Percentiles rank a stretch among this genome's conserved stretches.
Evolutionary conservation across 1,140 invertebrate genomes (phyloP).

Genomic region (Telenomus remus): DNA sequence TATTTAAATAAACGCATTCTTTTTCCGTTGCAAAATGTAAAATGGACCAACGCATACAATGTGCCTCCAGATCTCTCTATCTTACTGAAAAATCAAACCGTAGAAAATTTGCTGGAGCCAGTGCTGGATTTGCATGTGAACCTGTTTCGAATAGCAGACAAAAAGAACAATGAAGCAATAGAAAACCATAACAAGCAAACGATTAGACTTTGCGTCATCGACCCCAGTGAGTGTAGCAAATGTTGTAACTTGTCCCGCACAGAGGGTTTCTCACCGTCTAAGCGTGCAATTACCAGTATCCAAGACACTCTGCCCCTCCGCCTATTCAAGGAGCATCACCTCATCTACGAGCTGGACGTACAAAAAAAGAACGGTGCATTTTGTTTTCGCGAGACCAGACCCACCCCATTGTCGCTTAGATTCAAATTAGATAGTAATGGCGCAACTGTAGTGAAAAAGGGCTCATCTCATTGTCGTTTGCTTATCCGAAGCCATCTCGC

Average conservation of each 20-base stretch:
- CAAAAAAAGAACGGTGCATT: slow-evolving; percentile 18
- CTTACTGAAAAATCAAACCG: too few relatives aligned
- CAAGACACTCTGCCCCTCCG: slow-evolving; percentile 3
- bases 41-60: too few relatives aligned
- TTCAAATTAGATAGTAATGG: slow-evolving; percentile 53
- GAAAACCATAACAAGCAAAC: slow-evolving; percentile 1
- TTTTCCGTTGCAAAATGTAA: too few relatives aligned
- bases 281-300: slow-evolving; percentile 47
- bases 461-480: slow-evolving; percentile 21
- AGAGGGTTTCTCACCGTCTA: slow-evolving; percentile 35
- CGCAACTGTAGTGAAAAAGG: slow-evolving; percentile 10
- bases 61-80: too few relatives aligned
- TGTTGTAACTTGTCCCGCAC: neutral
- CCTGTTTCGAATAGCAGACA: neutral
- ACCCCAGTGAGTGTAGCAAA: neutral
- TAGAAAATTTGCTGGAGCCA: too few relatives aligned
- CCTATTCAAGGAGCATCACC: slow-evolving; percentile 22
- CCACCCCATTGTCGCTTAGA: slow-evolving; percentile 37
- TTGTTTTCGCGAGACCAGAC: slow-evolving; percentile 37
- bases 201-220: neutral
- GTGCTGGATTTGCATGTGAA: too few relatives aligned
- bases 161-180: neutral
- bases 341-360: slow-evolving; percentile 19
- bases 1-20: neutral
- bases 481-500: slow-evolving; percentile 40